These are phyloP conservation scores for Liparis tanakae DNA, from an alignment of 2,797 vertebrate genomes.

Conservation along the genomic window DNA sequence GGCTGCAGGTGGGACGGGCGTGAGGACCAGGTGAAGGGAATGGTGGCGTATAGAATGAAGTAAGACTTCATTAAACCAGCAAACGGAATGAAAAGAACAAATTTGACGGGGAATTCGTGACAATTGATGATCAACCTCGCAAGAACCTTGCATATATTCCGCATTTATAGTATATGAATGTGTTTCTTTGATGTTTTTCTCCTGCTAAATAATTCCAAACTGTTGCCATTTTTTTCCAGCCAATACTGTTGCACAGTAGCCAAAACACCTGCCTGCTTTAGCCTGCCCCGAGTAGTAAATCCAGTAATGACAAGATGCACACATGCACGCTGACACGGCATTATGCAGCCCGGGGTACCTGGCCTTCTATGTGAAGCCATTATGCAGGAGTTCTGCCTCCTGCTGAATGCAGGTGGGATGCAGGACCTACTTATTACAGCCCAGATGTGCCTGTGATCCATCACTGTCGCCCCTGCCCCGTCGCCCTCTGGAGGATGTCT, in stretches of 20 bases:
- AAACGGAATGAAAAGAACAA: no score
- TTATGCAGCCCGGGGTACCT: conserved; percentile 67
- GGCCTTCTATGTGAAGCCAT: conserved; percentile 76
- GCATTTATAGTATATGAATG: background rate
- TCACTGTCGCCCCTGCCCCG: conserved; percentile 78
- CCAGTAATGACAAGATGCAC: conserved; percentile 59
- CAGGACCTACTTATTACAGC: conserved; percentile 83
- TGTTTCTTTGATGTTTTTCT: background rate
- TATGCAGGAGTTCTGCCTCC: conserved; percentile 78
- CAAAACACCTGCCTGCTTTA: conserved; percentile 46
- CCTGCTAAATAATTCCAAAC: conserved; percentile 12
- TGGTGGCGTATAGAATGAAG: no score
- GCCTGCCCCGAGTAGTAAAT: conserved; percentile 62
- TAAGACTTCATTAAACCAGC: no score
- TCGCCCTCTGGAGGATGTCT: conserved; percentile 76
- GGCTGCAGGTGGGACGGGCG: no score
- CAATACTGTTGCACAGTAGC: conserved; percentile 1
- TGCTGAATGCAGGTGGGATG: conserved; percentile 81
- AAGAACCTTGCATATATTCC: background rate
- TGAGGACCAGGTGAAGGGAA: no score
- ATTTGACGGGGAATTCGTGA: no score
- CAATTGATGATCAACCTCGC: background rate
- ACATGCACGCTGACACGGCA: conserved; percentile 71
- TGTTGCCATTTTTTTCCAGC: background rate
- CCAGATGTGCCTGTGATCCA: conserved; percentile 81